phyloP scores from a whole-genome alignment of 92 coral and sea anemone species.

The Palythoa grandiflora region DNA sequence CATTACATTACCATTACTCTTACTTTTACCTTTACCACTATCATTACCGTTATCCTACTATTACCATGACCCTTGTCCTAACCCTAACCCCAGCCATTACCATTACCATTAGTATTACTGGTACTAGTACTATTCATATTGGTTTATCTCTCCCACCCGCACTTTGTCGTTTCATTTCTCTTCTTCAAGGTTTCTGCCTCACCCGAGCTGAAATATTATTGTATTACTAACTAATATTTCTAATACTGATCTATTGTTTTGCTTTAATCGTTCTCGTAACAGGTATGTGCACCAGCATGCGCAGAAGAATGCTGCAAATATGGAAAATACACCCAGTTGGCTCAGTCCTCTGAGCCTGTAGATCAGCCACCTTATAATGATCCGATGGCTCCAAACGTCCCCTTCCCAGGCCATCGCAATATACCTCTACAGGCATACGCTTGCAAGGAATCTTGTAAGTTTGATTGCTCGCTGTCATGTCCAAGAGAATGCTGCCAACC shows the following conservation, averaged over 20 bases:
- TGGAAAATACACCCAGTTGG: conserved; percentile 64
- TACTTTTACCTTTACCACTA: too few species aligned
- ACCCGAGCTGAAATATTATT: too few species aligned
- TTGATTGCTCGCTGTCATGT: conserved; percentile 78
- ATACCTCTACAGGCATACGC: conserved; percentile 75
- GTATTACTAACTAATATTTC: too few species aligned
- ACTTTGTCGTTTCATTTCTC: too few species aligned
- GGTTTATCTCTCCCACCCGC: too few species aligned
- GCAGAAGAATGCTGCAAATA: conserved; percentile 82
- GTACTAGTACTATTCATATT: too few species aligned
- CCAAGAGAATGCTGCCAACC: conserved; percentile 94
- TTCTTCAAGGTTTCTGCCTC: too few species aligned
- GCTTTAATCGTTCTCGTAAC: background rate
- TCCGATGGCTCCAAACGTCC: conserved; percentile 71
- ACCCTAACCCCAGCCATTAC: too few species aligned
- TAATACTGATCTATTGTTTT: background rate
- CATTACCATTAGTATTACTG: too few species aligned
- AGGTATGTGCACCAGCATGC: conserved; percentile 96
- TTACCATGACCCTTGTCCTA: too few species aligned
- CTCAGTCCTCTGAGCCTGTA: conserved; percentile 1
- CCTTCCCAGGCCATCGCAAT: conserved; percentile 68
- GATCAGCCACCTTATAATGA: background rate
- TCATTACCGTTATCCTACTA: too few species aligned
- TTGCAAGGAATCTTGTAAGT: conserved; percentile 85
- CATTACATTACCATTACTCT: too few species aligned